Percentiles rank a stretch among this genome's conserved stretches.
Evolutionary conservation across 2,888 invertebrate species (phyloP).

Genomic region (Quadroppia sp.): DNA sequence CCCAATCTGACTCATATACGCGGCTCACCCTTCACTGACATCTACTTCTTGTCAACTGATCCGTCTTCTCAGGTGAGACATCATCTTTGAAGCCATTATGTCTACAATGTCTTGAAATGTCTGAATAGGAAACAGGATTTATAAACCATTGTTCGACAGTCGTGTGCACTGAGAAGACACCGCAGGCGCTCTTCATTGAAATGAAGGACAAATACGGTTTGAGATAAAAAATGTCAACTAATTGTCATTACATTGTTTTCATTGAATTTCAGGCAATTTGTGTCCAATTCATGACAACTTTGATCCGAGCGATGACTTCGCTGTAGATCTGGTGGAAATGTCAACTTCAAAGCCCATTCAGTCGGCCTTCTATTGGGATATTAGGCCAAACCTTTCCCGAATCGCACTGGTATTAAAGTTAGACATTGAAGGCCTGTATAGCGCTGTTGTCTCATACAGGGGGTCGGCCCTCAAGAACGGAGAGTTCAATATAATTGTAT

Average conservation of each 20-base stretch:
- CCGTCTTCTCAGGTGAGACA: constrained; percentile 42
- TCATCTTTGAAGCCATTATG: constrained; percentile 17
- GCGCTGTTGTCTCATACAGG: constrained; percentile 71
- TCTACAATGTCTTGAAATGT: too few species aligned
- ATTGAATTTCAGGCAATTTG: too few species aligned
- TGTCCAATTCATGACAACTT: constrained; percentile 55
- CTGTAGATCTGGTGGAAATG: constrained; percentile 46
- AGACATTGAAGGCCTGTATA: constrained; percentile 73
- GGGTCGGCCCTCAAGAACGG: constrained; percentile 75
- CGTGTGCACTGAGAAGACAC: constrained; percentile 71
- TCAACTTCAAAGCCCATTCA: constrained; percentile 44
- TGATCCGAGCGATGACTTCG: constrained; percentile 47
- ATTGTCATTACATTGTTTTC: too few species aligned
- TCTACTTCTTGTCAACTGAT: constrained; percentile 67
- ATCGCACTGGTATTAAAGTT: constrained; percentile 61
- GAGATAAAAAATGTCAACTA: too few species aligned
- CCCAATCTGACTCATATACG: constrained; percentile 65
- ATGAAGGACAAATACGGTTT: constrained; percentile 88
- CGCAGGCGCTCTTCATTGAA: constrained; percentile 74
- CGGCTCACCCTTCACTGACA: constrained; percentile 77
- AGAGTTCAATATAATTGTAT: constrained; percentile 84
- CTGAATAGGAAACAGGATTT: constrained; percentile 68
- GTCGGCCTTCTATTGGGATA: constrained; percentile 46
- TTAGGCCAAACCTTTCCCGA: constrained; percentile 44
- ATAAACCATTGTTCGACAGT: constrained; percentile 77